Conservation (phyloP, 2,888 invertebrate genomes). For the Zygogramma bicolorata region DNA sequence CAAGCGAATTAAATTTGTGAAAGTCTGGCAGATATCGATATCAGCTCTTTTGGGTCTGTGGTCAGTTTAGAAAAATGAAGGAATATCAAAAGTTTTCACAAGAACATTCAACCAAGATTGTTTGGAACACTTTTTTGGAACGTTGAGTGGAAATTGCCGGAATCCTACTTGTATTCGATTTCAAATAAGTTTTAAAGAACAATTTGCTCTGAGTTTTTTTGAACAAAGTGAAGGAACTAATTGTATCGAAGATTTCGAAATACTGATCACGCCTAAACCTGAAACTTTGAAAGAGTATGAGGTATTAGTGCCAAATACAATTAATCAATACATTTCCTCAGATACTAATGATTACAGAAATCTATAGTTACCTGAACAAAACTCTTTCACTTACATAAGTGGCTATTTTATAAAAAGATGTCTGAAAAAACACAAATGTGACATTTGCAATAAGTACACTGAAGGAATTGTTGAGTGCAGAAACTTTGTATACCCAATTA, state of each 20-base stretch:
- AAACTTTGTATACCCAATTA: no score
- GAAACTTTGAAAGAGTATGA: neutral
- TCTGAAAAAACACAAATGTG: conserved; percentile 5
- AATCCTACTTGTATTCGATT: no score
- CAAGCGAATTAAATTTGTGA: conserved; percentile 32
- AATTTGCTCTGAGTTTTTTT: no score
- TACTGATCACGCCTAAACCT: no score
- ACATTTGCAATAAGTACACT: no score
- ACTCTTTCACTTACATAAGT: neutral
- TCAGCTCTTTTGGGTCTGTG: neutral
- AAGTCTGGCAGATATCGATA: conserved; percentile 8
- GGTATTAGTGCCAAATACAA: neutral
- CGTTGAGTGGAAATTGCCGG: no score
- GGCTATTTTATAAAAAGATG: conserved; percentile 23
- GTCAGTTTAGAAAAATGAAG: neutral
- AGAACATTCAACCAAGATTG: no score
- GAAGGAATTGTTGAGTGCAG: no score
- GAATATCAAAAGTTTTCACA: neutral
- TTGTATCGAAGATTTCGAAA: no score
- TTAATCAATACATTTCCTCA: neutral
- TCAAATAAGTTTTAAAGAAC: no score
- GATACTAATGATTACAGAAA: conserved; percentile 4
- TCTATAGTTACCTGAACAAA: neutral
- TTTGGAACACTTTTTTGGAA: no score
- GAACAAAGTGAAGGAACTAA: no score